Base-by-base conservation (phyloP, 2,888 invertebrate genomes). In the Megalurothrips usitatus region DNA sequence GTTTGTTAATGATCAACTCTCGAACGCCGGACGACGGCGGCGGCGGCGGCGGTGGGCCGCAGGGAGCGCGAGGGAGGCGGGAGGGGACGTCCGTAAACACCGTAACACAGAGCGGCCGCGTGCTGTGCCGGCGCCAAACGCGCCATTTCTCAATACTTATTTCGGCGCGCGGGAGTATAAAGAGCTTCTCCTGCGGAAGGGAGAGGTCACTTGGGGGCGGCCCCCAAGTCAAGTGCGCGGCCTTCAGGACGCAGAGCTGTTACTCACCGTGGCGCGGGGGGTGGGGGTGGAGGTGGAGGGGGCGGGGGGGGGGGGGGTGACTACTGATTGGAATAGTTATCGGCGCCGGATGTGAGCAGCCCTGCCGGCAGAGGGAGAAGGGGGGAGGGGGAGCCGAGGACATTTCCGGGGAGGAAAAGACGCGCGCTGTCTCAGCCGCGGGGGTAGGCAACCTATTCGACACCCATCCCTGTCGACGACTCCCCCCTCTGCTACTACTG, bases 1-100 rank as follows among this genome's bases (percentile, higher is more conserved):
- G 58, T 75, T 75, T 75, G 68, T 75, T 75, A 75, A 75, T 75
- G 68, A 75, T 75, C 68, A 75, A 75, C 68, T 75, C 68, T 75
- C 68, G 68, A 75, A 26, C 1, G 68, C 68, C 12, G 58, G 58
- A n/a, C 58, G 58, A 17, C 52, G 52, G 52, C 14, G 58, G 58
- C 58, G 58, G 58, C 58, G 52, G 2, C 14, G 49, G 49, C 14
- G 6, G 52, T 10, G 10, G 52, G 14, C 14, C 52, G 52, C 14
- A 19, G 52, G 49, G 10, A 14, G 49, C 49, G 49, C 49, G 49
- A 14, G 49, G 49, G 49, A 9, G 49, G 49, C 49, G 49, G 10
- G 49, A 14, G 49, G 49, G 49, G n/a, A n/a, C n/a, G n/a, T n/a
- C n/a, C n/a, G n/a, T n/a, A n/a, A n/a, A n/a, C n/a, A n/a, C n/a